phyloP scores from a whole-genome alignment of 2,888 invertebrate genomes.

The Acleris emargana region DNA sequence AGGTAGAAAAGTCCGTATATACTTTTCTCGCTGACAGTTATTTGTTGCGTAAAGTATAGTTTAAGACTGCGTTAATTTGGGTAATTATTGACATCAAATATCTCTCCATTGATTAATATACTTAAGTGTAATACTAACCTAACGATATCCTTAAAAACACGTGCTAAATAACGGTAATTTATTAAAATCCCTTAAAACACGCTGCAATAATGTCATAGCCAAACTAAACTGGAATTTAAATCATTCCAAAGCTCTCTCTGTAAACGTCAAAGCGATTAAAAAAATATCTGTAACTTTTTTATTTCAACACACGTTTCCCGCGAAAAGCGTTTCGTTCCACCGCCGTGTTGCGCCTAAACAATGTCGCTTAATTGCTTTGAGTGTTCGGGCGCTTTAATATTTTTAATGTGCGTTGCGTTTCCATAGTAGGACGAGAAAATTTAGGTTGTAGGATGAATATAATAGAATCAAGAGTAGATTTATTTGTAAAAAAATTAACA shows the following conservation, averaged over 20 bases:
- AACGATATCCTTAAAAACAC: not conserved
- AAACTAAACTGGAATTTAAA: slow-evolving; percentile 24
- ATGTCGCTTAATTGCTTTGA: slow-evolving; percentile 45
- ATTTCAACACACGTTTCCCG: slow-evolving; percentile 15
- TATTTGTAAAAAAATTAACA: not conserved
- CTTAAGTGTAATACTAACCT: too few relatives aligned
- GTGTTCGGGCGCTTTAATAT: slow-evolving; percentile 40
- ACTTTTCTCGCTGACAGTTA: too few relatives aligned
- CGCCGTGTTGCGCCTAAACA: slow-evolving; percentile 43
- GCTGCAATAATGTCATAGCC: not conserved
- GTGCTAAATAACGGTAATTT: not conserved
- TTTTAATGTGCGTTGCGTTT: slow-evolving; percentile 43
- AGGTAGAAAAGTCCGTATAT: too few relatives aligned
- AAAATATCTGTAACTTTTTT: slow-evolving; percentile 8
- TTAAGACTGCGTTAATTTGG: too few relatives aligned
- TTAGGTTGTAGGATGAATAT: not conserved
- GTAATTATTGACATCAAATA: too few relatives aligned
- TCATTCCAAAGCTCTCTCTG: slow-evolving; percentile 19
- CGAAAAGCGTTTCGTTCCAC: slow-evolving; percentile 32
- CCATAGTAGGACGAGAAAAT: slow-evolving; percentile 8
- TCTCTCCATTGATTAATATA: too few relatives aligned
- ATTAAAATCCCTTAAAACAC: not conserved
- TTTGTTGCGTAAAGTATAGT: too few relatives aligned
- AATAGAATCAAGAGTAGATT: not conserved
- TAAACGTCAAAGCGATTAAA: slow-evolving; percentile 14